Base-by-base conservation (phyloP, 2,888 invertebrate species). In the Azorinus chamasolen region DNA sequence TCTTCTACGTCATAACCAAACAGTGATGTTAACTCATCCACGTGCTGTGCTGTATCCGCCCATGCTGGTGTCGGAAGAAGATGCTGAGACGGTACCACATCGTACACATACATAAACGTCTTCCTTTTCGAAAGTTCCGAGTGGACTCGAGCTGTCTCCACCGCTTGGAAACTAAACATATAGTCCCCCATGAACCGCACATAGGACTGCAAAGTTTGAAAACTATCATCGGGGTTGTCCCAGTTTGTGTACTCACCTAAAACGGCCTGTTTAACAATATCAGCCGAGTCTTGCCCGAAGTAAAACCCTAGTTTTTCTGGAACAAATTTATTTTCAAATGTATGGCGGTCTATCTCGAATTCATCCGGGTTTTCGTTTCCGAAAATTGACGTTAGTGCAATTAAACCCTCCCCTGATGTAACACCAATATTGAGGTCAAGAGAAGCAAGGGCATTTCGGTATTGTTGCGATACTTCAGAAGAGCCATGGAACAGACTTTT, bases 1-100 rank as follows among this genome's bases (percentile, higher is more conserved):
- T 50, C 50, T 50, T 50, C 22, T 12, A 18, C 10, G 22, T 50
- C 50, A 50, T 50, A 20, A 18, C 50, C 50, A 20, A 50, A 50
- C 22, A 50, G 24, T 22, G 24, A 18, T 2, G 50, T 50, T 3
- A 50, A 20, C 12, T 50, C 50, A 50, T 50, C 50, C 22, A 24
- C 50, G 50, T 50, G 50, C 22, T 50, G 18, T 12, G 50, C 50
- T n/a, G 12, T 20, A 12, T 24, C 3, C 10, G 50, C 50, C 50
- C 50, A 50, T n/a, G 50, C 14, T 20, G n/a, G 50, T 5, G 20
- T 20, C 2, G 12, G 24, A n/a, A 50, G 4, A 1, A 50, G 20
- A 20, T 50, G 50, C 20, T 50, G 50, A 5, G 50, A 50, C 12
- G 20, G 18, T 4, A 20, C 14, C 14, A 12, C 32, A 32, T 32